phyloP scores from a whole-genome alignment of 2,888 invertebrate genomes.

The Ceriagrion tenellum region DNA sequence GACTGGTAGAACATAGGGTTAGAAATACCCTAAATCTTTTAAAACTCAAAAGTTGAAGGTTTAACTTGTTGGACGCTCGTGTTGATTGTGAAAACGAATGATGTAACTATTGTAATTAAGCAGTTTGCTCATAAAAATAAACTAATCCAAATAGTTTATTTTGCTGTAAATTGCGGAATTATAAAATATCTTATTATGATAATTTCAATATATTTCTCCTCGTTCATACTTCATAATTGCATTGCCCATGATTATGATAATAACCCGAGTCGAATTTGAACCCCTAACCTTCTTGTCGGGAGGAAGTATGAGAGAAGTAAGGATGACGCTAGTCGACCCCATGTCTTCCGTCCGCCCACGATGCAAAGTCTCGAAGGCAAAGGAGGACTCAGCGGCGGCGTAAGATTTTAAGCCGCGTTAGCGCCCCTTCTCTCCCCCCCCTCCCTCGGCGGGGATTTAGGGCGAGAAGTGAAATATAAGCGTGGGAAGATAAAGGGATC shows the following conservation, averaged over 20 bases:
- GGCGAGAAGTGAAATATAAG: background rate
- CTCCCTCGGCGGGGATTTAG: background rate
- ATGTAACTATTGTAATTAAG: no score
- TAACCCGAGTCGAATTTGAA: background rate
- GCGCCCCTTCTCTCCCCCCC: background rate
- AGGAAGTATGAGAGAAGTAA: background rate
- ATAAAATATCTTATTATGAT: no score
- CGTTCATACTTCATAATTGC: no score
- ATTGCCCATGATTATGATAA: background rate
- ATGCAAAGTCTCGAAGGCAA: background rate
- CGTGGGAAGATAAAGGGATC: constrained; percentile 21
- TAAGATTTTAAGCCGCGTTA: constrained; percentile 17
- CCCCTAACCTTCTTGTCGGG: background rate
- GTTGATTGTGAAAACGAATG: no score
- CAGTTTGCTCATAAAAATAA: no score
- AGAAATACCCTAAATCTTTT: no score
- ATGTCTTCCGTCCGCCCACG: background rate
- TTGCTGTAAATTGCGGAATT: no score
- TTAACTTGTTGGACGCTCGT: no score
- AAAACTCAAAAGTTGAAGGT: no score
- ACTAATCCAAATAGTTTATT: no score
- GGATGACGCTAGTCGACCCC: background rate
- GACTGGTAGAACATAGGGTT: no score
- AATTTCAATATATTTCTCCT: no score
- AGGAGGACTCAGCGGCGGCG: background rate